phyloP scores from a whole-genome alignment of 1,140 invertebrate genomes.

The Scaptomyza hsui region DNA sequence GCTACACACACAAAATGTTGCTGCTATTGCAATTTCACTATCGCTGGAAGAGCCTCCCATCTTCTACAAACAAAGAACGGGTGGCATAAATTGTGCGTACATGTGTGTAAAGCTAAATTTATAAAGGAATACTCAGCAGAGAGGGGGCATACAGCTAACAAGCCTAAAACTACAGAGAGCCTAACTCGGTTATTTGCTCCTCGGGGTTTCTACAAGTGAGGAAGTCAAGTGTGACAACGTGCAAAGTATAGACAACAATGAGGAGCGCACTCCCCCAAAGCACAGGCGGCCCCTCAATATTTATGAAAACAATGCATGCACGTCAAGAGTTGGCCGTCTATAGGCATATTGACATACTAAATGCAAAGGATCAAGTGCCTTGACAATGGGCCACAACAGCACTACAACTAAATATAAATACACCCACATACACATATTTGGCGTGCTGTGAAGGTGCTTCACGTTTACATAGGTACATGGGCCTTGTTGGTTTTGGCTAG shows the following conservation, averaged over 20 bases:
- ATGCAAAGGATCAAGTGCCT: conserved; percentile 69
- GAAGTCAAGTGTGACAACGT: conserved; percentile 60
- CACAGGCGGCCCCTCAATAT: conserved; percentile 35
- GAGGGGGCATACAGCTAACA: conserved; percentile 19
- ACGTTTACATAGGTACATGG: not conserved
- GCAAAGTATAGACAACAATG: conserved; percentile 67
- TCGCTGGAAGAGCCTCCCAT: not conserved
- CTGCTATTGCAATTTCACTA: conserved; percentile 12
- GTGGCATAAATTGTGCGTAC: conserved; percentile 12
- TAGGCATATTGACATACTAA: conserved; percentile 74
- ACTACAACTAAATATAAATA: conserved; percentile 52
- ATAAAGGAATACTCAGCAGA: conserved; percentile 4
- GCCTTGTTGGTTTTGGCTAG: not conserved
- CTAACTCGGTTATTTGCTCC: conserved; percentile 1
- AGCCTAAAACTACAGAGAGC: conserved; percentile 8
- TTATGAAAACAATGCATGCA: conserved; percentile 73
- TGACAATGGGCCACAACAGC: conserved; percentile 47
- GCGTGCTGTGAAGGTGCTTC: conserved; percentile 6
- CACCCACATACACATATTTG: conserved; percentile 58
- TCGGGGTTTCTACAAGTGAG: conserved; percentile 1
- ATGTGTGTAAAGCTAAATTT: conserved; percentile 24
- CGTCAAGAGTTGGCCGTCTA: conserved; percentile 53
- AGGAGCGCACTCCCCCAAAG: conserved; percentile 22
- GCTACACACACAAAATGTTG: not conserved
- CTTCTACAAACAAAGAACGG: too few relatives aligned